A percentile compares a stretch with the other conserved stretches of the same genome.
Evolutionary conservation across 1,140 invertebrate species (phyloP).

Genomic region (Musca vetustissima): DNA sequence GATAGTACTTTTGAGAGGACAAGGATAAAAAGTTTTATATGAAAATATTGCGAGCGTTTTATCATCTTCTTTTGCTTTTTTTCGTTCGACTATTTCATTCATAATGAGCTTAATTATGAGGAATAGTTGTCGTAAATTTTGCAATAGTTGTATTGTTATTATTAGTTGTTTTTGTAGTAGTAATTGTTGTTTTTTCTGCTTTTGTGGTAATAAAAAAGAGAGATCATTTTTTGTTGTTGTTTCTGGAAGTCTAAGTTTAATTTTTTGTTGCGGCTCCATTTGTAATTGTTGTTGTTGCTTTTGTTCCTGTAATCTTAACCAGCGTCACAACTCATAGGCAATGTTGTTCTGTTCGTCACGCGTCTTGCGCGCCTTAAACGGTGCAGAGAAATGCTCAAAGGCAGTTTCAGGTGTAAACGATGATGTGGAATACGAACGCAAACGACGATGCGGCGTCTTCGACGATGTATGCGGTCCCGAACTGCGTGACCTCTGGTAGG

Average conservation of each 20-base stretch:
- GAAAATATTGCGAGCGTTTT: not conserved
- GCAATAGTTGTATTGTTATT: not conserved
- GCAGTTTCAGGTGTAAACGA: constrained; percentile 45
- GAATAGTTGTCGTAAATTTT: not conserved
- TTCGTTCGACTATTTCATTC: too few species aligned
- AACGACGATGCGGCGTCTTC: constrained; percentile 36
- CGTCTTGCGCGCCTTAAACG: constrained; percentile 49
- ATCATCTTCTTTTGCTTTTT: not conserved
- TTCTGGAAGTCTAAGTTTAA: constrained; percentile 5
- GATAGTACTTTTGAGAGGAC: too few species aligned
- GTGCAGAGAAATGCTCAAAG: constrained; percentile 50
- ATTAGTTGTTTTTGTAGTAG: not conserved
- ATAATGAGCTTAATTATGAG: not conserved
- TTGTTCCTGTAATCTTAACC: constrained; percentile 21
- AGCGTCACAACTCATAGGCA: constrained; percentile 54
- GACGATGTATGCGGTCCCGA: constrained; percentile 25
- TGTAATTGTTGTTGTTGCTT: not conserved
- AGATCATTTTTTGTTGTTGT: not conserved
- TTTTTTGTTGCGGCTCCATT: constrained; percentile 11
- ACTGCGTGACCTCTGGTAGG: constrained; percentile 25
- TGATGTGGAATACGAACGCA: constrained; percentile 43
- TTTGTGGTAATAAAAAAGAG: constrained; percentile 2
- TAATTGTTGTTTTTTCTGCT: not conserved
- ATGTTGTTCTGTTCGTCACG: constrained; percentile 54
- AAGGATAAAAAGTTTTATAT: not conserved